Evolutionary conservation across 2,113 vertebrate species (phyloP), one percentile per base, ranked within the genome.

Genomic region (Sceloporus undulatus): DNA sequence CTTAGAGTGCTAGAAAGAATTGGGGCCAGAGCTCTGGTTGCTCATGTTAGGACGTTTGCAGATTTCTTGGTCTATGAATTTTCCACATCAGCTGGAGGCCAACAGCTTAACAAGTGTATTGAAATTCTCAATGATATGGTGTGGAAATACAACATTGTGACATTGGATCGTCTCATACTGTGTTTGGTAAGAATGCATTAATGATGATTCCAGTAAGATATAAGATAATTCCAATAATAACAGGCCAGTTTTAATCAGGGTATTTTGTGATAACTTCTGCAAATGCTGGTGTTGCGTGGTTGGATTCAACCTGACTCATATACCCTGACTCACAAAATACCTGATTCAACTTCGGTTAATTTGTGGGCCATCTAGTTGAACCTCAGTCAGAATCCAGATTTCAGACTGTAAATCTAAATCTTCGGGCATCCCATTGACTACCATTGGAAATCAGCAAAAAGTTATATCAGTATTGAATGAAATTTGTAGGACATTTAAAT

Each of bases 81-180:
- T 94, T 99, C 98, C 42, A 99, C 99, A 0, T 99, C 99, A 16
- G 98, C 99, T 0, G 99, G 99, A 2, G 99, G 99, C 52, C 99
- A 99, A 93, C 99, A 99, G 90, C 98, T 99, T 86, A 99, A 99
- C 95, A 99, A 99, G 90, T 99, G 99, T 94, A 99, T 99, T 56
- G 99, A 99, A 95, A 99, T 99, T 93, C 98, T 99, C 86, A 99
- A 99, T 88, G 99, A 99, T 94, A 99, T 99, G 99, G 99, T 99
- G 52, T 99, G 99, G 99, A 99, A 99, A 84, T 99, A 99, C 95
- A 99, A 99, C 96, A 99, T 99, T 40, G 99, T 99, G 93, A 99
- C 99, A 0, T 88, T 99, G 97, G 99, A 99, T 90, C 94, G 99
- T 68, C 95, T 99, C 88, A 99, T 99, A 89, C 95, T 99, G 79